Evolutionary conservation across 2,113 vertebrate species (phyloP).

Genomic region (Aviceda subcristata): DNA sequence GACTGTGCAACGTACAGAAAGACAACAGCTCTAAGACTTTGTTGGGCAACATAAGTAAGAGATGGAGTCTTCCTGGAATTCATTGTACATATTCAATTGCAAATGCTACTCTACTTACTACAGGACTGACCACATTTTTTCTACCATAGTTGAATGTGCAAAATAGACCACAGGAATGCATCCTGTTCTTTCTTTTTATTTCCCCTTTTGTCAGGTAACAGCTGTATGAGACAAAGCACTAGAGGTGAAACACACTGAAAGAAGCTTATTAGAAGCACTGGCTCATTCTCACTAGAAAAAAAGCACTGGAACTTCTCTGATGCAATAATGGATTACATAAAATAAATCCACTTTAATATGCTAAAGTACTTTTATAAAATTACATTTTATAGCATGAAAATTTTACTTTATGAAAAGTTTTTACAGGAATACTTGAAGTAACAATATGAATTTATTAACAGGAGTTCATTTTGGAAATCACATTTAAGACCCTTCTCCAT

Average conservation of each 20-base stretch:
- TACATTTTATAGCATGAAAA: neutral
- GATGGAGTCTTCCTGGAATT: neutral
- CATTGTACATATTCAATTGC: conserved; percentile 5
- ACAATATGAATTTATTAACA: neutral
- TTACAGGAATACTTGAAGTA: neutral
- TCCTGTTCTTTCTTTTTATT: neutral
- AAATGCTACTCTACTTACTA: neutral
- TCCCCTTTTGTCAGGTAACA: neutral
- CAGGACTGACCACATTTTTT: neutral
- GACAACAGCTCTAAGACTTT: neutral
- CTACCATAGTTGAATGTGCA: neutral
- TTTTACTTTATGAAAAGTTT: neutral
- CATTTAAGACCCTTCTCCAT: neutral
- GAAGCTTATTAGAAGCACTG: neutral
- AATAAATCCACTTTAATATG: neutral
- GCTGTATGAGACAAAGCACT: neutral
- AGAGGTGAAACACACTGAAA: neutral
- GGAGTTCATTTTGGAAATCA: neutral
- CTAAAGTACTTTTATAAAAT: neutral
- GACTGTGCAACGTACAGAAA: neutral
- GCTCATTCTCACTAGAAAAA: neutral
- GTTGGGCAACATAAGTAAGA: neutral
- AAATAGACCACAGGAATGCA: neutral
- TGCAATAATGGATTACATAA: neutral
- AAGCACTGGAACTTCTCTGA: neutral